Evolutionary conservation across 2,797 vertebrate species (phyloP).

Genomic region (Melanotaenia trifasciata): DNA sequence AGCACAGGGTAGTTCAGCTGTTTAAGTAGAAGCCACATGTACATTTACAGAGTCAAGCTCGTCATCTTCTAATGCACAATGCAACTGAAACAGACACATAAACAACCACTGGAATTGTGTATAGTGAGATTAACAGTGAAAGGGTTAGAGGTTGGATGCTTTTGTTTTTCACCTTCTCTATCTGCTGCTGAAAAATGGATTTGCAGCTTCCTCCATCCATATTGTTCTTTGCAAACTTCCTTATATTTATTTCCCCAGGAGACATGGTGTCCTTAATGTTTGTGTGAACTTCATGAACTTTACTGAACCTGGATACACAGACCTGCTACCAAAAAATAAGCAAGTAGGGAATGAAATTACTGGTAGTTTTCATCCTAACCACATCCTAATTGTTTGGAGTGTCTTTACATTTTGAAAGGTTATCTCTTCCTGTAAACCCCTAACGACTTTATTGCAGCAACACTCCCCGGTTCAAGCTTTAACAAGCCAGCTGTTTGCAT

Average conservation of each 20-base stretch:
- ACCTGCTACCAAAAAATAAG: conserved; percentile 3
- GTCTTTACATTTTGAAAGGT: neutral
- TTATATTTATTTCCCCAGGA: conserved; percentile 52
- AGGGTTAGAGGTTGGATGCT: conserved; percentile 27
- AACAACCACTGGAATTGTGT: neutral
- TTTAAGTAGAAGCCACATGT: too few relatives aligned
- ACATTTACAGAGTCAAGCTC: neutral
- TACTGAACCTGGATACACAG: conserved; percentile 11
- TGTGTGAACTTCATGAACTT: neutral
- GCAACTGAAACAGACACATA: conserved; percentile 13
- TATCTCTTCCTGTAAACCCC: conserved; percentile 49
- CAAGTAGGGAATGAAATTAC: neutral
- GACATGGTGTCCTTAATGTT: conserved; percentile 34
- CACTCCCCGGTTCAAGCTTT: conserved; percentile 65
- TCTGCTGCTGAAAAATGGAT: conserved; percentile 45
- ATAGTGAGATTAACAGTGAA: conserved; percentile 19
- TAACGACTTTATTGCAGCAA: conserved; percentile 26
- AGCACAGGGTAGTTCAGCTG: neutral
- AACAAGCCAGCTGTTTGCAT: conserved; percentile 66
- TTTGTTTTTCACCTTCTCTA: conserved; percentile 34
- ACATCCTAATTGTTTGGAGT: conserved; percentile 6
- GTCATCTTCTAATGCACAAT: conserved; percentile 12
- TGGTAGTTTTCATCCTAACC: neutral
- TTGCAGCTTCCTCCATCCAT: conserved; percentile 60
- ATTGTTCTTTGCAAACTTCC: conserved; percentile 61